These are phyloP conservation scores for Spongia lamella DNA, from an alignment of 37 sponge, comb jelly and placozoan genomes.

Conservation along the genomic window DNA sequence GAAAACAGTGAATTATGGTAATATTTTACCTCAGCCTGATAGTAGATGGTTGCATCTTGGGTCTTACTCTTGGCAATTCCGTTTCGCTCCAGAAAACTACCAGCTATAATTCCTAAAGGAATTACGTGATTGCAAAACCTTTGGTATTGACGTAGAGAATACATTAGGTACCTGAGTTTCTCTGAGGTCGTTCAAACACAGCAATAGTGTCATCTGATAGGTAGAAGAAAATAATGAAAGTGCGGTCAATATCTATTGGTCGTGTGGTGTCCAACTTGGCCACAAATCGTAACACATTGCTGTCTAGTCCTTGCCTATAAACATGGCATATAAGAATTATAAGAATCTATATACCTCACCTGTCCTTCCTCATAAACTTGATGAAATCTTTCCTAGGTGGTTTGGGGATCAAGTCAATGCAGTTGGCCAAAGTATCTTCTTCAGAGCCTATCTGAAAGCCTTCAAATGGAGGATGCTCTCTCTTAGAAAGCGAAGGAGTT, in stretches of 20 bases:
- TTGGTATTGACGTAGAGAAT: not conserved
- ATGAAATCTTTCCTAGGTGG: constrained; percentile 91
- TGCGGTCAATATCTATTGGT: constrained; percentile 90
- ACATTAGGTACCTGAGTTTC: constrained; percentile 85
- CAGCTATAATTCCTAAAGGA: constrained; percentile 81
- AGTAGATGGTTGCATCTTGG: constrained; percentile 49
- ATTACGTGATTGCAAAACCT: not conserved
- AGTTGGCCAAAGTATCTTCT: constrained; percentile 90
- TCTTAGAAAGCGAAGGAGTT: constrained; percentile 21
- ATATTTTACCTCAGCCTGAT: constrained; percentile 60
- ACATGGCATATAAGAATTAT: not conserved
- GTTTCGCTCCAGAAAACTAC: constrained; percentile 87
- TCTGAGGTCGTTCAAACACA: constrained; percentile 90
- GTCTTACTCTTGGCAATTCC: constrained; percentile 57
- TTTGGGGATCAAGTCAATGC: constrained; percentile 89
- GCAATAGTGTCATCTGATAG: constrained; percentile 94
- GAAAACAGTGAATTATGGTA: not conserved
- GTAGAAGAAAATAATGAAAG: constrained; percentile 90
- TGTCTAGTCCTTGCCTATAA: constrained; percentile 87
- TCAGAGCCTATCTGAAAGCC: constrained; percentile 92
- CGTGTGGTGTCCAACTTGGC: constrained; percentile 84
- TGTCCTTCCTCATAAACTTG: constrained; percentile 96
- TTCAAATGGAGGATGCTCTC: constrained; percentile 85
- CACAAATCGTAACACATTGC: constrained; percentile 91
- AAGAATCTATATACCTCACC: constrained; percentile 38